Base-by-base conservation (phyloP, 2,113 vertebrate genomes). In the Numenius arquata region DNA sequence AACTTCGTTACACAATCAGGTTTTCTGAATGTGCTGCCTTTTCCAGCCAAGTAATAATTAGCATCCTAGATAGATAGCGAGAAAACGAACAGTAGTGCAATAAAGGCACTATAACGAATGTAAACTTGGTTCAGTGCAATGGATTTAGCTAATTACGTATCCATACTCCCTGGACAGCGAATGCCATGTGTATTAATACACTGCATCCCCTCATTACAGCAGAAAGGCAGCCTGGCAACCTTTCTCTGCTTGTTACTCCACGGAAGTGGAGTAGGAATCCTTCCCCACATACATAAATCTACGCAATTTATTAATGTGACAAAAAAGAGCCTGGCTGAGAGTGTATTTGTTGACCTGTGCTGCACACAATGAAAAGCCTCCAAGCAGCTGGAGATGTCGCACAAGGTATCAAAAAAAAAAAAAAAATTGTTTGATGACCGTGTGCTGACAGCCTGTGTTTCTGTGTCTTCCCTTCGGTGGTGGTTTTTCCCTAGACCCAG, bases 401-500 rank as follows among this genome's bases (percentile, higher is more conserved):
- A 43, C 18, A 65, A n/a, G 18, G 15, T 14, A 66, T 50, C 58
- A 3, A 40, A 12, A 68, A 65, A 14, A 9, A 11, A 16, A 12
- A 63, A 70, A 15, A 7, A 15, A 22, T 12, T 29, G 36, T 14
- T 34, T 40, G 23, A 56, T 34, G 38, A 2, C 2, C 22, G 19
- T 23, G 56, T 6, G 32, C 61, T 36, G 38, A 17, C 56, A n/a
- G 11, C 3, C 34, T 32, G 27, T 3, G 4, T 21, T 47, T 19
- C 48, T 6, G 0, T 1, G 5, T 16, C 19, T 19, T n/a, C 40
- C 50, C 20, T 41, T 12, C 2, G 11, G 7, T 6, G 47, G 5
- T 6, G 18, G 7, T 62, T 62, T 20, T 22, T 6, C 23, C 68
- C 26, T 27, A 0, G 0, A 8, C 55, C 3, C 8, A 47, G 18